Percentiles rank a stretch among this genome's conserved stretches.
These are phyloP conservation scores for Fundulus diaphanus DNA, from an alignment of 2,797 vertebrate species.

Conservation along the genomic window DNA sequence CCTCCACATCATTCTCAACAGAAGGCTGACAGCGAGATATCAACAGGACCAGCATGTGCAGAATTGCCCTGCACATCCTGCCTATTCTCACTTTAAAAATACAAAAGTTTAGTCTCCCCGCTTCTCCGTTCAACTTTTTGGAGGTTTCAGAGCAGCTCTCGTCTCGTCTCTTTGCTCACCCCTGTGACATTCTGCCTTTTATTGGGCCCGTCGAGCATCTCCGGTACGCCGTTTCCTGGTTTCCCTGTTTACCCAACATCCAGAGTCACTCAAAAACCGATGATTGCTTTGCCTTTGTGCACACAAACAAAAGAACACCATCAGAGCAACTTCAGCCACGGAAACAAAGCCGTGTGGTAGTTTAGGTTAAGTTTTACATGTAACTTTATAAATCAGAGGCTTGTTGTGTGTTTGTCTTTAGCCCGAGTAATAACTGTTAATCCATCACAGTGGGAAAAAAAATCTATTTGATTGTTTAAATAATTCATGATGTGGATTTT, in stretches of 20 bases:
- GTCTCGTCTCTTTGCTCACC: slow-evolving; percentile 2
- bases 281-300: slow-evolving; percentile 36
- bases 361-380: background rate
- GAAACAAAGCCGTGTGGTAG: background rate
- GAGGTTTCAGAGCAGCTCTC: background rate
- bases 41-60: slow-evolving; percentile 53
- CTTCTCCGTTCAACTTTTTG: background rate
- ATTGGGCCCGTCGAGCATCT: slow-evolving; percentile 48
- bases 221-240: slow-evolving; percentile 20
- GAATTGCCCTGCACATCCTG: slow-evolving; percentile 64
- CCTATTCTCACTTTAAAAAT: slow-evolving; percentile 13
- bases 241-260: slow-evolving; percentile 37
- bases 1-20: slow-evolving; percentile 30
- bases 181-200: slow-evolving; percentile 47
- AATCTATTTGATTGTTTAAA: background rate
- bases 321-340: slow-evolving; percentile 17
- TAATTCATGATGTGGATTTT: background rate
- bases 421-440: background rate
- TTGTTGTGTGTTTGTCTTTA: background rate
- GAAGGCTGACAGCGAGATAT: slow-evolving; percentile 20
- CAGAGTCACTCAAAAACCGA: slow-evolving; percentile 36
- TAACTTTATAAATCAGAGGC: background rate
- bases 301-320: slow-evolving; percentile 38
- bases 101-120: background rate
- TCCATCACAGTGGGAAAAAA: background rate